Base-by-base conservation (phyloP, 2,113 vertebrate genomes). In the Tautogolabrus adspersus region DNA sequence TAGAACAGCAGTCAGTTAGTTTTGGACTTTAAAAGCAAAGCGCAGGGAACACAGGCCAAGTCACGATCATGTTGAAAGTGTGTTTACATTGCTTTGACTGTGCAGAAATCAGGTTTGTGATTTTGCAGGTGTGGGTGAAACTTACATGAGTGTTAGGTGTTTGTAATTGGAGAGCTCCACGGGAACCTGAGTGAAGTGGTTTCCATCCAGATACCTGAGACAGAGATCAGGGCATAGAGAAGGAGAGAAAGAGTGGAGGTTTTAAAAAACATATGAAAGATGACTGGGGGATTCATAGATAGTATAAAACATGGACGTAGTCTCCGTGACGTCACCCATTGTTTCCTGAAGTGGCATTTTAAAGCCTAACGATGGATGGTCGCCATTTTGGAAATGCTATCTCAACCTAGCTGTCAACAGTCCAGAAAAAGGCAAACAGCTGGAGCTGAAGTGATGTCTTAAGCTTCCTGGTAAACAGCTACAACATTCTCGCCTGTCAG, bases 111-210 rank as follows among this genome's bases (percentile, higher is more conserved):
- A 21, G 37, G 18, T 21, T 10, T 21, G 26, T 15, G 37, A 61
- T 34, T 18, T 49, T 42, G 16, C 30, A 21, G 66, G 52, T 63
- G 49, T 26, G 51, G 58, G 38, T n/a, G 51, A 59, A 88, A 98
- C 98, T 95, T 94, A 99, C 98, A 99, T 99, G 65, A 99, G 96
- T 34, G 96, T 97, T 91, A 99, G 94, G 87, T 98, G 96, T 89
- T 97, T 99, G 92, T 96, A 99, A 93, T 97, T 96, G 67, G 96
- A 98, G 87, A 99, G 97, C 80, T 99, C 98, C 93, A 95, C 96
- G 19, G 98, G 97, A 90, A 99, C 96, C 88, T 99, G 94, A 3
- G 96, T 97, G 91, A 99, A 98, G 64, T 97, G 97, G 92, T 99
- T 99, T 87, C 98, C 97, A 93, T 99, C 98, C 93, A 99, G 94